phyloP scores from a whole-genome alignment of 2,797 vertebrate genomes.

The Paedocypris micromegethes region DNA sequence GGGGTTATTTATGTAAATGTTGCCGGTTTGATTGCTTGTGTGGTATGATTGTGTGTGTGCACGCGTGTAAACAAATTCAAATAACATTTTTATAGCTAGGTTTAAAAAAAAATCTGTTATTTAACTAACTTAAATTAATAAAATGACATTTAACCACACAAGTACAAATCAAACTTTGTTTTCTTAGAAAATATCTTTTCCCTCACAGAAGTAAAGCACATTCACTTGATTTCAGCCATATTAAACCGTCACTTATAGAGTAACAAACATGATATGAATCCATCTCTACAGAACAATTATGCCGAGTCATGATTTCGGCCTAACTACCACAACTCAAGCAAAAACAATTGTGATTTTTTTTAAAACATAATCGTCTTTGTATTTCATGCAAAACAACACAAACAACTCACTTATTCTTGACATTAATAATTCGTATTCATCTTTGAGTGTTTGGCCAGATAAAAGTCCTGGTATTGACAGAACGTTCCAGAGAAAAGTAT shows the following conservation, averaged over 20 bases:
- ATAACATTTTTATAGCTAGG: neutral
- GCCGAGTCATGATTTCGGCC: neutral
- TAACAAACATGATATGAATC: neutral
- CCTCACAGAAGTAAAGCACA: no score
- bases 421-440: no score
- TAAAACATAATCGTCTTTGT: neutral
- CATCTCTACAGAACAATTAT: neutral
- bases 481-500: no score
- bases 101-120: no score
- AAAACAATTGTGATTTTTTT: neutral
- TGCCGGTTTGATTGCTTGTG: conserved; percentile 6
- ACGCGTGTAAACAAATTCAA: neutral
- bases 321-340: neutral
- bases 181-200: no score
- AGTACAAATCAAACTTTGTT: no score
- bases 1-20: conserved; percentile 13
- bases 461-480: no score
- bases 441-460: no score
- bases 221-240: no score
- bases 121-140: neutral
- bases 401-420: no score
- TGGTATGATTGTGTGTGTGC: conserved; percentile 8
- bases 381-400: no score
- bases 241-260: no score
- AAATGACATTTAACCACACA: neutral